Evolutionary conservation across 1,140 invertebrate genomes (phyloP).

Genomic region (Metopolophium dirhodum): DNA sequence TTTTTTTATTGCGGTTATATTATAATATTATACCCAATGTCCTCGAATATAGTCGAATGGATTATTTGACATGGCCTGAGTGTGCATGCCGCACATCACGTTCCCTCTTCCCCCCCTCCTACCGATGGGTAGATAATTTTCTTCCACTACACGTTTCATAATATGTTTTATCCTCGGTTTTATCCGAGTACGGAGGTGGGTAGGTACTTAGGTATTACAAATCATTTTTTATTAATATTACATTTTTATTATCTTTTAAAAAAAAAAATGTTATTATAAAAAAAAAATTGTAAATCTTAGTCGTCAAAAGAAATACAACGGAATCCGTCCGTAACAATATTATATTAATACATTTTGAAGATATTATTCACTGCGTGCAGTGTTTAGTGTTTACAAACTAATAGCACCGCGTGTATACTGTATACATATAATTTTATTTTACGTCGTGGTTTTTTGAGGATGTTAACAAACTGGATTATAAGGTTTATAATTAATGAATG

Average conservation of each 20-base stretch:
- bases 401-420: background rate
- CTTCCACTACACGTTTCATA: background rate
- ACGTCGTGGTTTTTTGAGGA: background rate
- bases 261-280: too few species aligned
- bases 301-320: background rate
- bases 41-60: background rate
- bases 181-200: background rate
- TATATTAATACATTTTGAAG: background rate
- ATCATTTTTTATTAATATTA: background rate
- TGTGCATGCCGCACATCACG: background rate
- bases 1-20: slow-evolving; percentile 32
- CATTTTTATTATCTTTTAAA: background rate
- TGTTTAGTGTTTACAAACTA: background rate
- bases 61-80: background rate
- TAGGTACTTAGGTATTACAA: background rate
- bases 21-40: background rate
- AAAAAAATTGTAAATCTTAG: background rate
- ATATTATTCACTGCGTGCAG: background rate
- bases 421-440: background rate
- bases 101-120: background rate
- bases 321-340: background rate
- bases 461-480: slow-evolving; percentile 17
- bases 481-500: background rate
- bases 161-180: too few species aligned
- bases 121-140: background rate